A percentile compares a stretch with the other conserved stretches of the same genome.
Evolutionary conservation across 2,797 vertebrate genomes (phyloP).

Genomic region (Alectoris magna): DNA sequence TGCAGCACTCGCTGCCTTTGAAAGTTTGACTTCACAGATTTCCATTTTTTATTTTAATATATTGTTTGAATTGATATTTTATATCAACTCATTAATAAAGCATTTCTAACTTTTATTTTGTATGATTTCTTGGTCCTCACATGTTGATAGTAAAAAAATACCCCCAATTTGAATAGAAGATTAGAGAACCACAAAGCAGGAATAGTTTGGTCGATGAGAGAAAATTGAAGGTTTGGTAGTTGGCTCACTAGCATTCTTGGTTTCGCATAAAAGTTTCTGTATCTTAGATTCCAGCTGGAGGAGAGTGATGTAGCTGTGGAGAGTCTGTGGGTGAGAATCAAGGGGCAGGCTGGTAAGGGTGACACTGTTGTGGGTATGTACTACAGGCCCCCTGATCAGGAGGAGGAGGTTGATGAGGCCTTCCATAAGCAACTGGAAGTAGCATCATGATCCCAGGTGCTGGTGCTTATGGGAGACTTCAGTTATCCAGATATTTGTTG

Average conservation of each 20-base stretch:
- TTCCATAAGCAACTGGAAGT: too few relatives aligned
- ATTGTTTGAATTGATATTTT: neutral
- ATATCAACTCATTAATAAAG: neutral
- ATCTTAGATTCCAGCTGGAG: neutral
- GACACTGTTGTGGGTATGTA: too few relatives aligned
- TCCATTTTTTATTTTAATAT: neutral
- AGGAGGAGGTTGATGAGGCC: too few relatives aligned
- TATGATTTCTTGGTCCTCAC: neutral
- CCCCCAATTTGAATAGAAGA: neutral
- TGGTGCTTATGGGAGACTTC: too few relatives aligned
- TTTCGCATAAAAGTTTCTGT: neutral
- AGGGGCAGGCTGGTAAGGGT: too few relatives aligned
- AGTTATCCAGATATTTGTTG: too few relatives aligned
- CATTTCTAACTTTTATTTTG: neutral
- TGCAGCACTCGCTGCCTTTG: neutral
- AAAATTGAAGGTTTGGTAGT: neutral
- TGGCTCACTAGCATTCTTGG: neutral
- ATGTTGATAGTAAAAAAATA: neutral
- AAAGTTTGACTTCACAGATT: neutral
- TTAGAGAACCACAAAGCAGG: neutral
- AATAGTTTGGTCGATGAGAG: accelerated
- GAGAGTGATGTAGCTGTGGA: too few relatives aligned
- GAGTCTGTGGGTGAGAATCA: too few relatives aligned
- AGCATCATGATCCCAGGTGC: too few relatives aligned
- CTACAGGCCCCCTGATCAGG: too few relatives aligned